Evolutionary conservation across 2,797 vertebrate species (phyloP), one percentile per base, ranked within the genome.

Genomic region (Pseudochaenichthys georgianus): DNA sequence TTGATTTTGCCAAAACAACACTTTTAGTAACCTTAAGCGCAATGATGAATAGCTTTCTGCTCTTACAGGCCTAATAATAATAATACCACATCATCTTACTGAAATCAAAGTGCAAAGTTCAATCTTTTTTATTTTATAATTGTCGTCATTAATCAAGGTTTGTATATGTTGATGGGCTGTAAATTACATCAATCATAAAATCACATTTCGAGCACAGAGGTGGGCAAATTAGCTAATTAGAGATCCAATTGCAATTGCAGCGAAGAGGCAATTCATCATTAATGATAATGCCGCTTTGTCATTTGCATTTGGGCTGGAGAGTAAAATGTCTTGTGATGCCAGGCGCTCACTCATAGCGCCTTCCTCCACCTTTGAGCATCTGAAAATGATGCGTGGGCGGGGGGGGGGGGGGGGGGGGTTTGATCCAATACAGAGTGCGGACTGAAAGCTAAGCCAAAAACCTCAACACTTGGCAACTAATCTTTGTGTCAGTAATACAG

Each of bases 351-450:
- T 84, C 83, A 63, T 42, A 67, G 64, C 81, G 78, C 78, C 78
- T 77, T 79, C 80, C 74, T 75, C 82, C 79, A 64, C 85, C 57
- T 78, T 54, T 77, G 64, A 73, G 66, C 48, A 19, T 78, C 61
- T 77, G 63, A 75, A 88, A 83, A 89, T 92, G 87, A 83, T 83
- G 51, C 11, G 79, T 91, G 76, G 82, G 85, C 4, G 23, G 31
- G 45, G 34, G 31, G 45, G 34, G 23, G 31, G 45, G 34, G 31
- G 45, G 34, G 6, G 34, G 28, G 28, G 28, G 34, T 50, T 70
- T 69, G 70, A 69, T 84, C 81, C 81, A 86, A 84, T 83, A 81
- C 62, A 73, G 51, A 75, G 64, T 43, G 15, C n/a, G 23, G 73
- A 78, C 59, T 53, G 47, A 43, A 81, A 80, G 65, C 61, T 69